Evolutionary conservation across 2,888 invertebrate species (phyloP).

Genomic region (Harpagoxenus sublaevis): DNA sequence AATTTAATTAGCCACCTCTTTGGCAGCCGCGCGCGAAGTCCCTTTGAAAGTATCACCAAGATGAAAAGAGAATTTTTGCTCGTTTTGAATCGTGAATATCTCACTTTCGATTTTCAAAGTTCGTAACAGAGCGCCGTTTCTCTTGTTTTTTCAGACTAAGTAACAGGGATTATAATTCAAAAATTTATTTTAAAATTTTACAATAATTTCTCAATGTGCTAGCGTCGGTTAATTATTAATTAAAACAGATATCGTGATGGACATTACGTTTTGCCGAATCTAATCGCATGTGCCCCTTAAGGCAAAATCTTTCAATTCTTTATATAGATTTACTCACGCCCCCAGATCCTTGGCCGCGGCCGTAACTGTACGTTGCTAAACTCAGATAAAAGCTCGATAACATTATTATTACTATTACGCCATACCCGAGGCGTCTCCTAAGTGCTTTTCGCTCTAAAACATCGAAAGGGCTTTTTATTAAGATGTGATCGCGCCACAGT

Average conservation of each 20-base stretch:
- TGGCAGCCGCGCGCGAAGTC: conserved; percentile 15
- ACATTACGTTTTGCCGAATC: neutral
- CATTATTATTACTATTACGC: conserved; percentile 75
- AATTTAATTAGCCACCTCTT: conserved; percentile 72
- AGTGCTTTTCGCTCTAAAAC: conserved; percentile 72
- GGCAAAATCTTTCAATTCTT: conserved; percentile 61
- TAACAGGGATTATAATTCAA: neutral
- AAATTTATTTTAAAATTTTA: neutral
- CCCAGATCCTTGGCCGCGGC: conserved; percentile 72
- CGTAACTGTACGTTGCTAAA: conserved; percentile 71
- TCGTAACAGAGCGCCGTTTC: neutral
- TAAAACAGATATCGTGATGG: neutral
- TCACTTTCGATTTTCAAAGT: neutral
- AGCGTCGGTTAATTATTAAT: neutral
- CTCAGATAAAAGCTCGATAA: conserved; percentile 72
- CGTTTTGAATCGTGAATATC: neutral
- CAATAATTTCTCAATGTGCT: neutral
- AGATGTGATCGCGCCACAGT: conserved; percentile 75
- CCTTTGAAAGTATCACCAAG: neutral
- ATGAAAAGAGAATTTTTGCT: conserved; percentile 5
- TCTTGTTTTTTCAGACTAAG: neutral
- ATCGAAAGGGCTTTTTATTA: conserved; percentile 75
- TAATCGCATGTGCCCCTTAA: neutral
- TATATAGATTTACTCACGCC: conserved; percentile 75
- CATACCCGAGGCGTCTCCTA: conserved; percentile 70